Percentiles rank a stretch among this genome's conserved stretches.
Conservation (phyloP, 2,113 vertebrate species). For the Melanostigma gelatinosum region DNA sequence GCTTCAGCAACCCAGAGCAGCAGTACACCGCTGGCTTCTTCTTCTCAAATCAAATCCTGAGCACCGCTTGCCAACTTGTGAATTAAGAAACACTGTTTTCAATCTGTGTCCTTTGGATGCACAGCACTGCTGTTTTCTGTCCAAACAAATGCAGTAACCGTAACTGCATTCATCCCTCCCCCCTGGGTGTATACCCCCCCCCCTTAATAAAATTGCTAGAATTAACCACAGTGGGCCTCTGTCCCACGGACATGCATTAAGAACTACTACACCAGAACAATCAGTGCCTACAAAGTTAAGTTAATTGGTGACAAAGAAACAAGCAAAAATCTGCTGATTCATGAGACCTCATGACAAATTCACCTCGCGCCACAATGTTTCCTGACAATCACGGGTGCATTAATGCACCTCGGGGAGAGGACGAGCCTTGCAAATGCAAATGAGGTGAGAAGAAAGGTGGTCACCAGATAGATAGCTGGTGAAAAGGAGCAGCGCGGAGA, state of each 20-base stretch:
- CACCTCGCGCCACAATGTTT: conserved; percentile 36
- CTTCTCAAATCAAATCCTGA: conserved; percentile 42
- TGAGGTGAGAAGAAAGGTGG: conserved; percentile 48
- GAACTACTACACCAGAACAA: conserved; percentile 46
- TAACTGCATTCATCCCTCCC: conserved; percentile 41
- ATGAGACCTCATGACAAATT: conserved; percentile 52
- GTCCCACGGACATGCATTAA: conserved; percentile 17
- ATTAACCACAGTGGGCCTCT: conserved; percentile 32
- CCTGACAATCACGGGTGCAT: conserved; percentile 49
- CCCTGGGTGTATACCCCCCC: conserved; percentile 17
- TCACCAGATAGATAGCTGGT: conserved; percentile 58
- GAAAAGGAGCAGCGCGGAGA: conserved; percentile 53
- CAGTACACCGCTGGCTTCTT: conserved; percentile 33
- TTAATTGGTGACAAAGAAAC: conserved; percentile 55
- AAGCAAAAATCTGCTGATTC: conserved; percentile 31
- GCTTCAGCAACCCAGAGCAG: conserved; percentile 49
- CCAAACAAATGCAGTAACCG: conserved; percentile 14
- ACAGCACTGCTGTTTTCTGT: conserved; percentile 35
- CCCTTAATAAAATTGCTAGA: conserved; percentile 31
- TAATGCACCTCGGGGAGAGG: conserved; percentile 59
- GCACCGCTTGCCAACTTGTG: conserved; percentile 47
- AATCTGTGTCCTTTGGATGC: conserved; percentile 49
- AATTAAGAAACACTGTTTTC: conserved; percentile 58
- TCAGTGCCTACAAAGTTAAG: conserved; percentile 59
- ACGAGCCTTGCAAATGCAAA: conserved; percentile 71